Base-by-base conservation (phyloP, 2,797 vertebrate genomes). In the Sebastes steindachneri region DNA sequence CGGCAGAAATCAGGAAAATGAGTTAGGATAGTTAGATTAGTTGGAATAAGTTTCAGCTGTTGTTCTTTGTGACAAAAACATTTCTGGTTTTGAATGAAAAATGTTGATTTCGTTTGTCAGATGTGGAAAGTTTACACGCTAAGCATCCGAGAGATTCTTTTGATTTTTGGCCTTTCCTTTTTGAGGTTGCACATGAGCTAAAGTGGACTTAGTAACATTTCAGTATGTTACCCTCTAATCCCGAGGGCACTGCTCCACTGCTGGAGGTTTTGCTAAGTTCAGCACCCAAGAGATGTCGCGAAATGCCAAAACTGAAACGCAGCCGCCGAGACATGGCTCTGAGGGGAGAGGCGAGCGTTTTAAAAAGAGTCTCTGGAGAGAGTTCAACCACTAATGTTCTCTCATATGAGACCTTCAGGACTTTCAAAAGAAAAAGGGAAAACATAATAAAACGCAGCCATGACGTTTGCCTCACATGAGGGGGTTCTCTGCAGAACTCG, bases 271-370 rank as follows among this genome's bases (percentile, higher is more conserved):
- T 57, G 57, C 19, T 25, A 28, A 79, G 73, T 77, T 88, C 66
- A 73, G 77, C 63, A 37, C 65, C 55, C 71, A 60, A 57, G 63
- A 83, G 80, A 83, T 67, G 60, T 31, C n/a, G 48, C 71, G 69
- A 90, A 87, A 89, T 72, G 76, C 67, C 76, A 82, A 71, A 85
- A 91, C 19, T 75, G 51, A 87, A 91, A 89, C 57, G 60, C 69
- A 86, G 77, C 75, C 19, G 25, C 45, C 10, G 28, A 55, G 75
- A 79, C 23, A 21, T 15, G 62, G 53, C 77, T 73, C 55, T 15
- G 53, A 77, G 59, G 35, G 74, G 73, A 77, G 72, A 72, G 19
- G 51, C 1, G 12, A 66, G 2, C 62, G 26, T 88, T 82, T 55
- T n/a, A 64, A 86, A 81, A 67, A 73, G 45, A 64, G 69, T 64